Percentiles rank a stretch among this genome's conserved stretches.
These are phyloP conservation scores for Tragopan temminckii DNA, from an alignment of 2,797 vertebrate genomes.

Conservation along the genomic window DNA sequence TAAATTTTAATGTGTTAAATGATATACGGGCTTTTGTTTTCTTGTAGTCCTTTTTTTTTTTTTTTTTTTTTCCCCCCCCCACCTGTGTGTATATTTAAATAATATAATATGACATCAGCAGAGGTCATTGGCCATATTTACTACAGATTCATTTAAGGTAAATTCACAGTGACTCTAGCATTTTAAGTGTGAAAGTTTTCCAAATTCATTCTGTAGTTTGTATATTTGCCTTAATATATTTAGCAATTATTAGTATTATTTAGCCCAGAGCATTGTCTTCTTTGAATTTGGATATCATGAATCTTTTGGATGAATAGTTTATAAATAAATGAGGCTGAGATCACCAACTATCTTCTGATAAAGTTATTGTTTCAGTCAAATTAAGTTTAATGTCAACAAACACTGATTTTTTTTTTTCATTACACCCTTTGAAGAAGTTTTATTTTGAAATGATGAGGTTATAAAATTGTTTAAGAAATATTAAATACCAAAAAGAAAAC, in stretches of 20 bases:
- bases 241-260: too few relatives aligned
- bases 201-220: neutral
- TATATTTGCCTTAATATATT: neutral
- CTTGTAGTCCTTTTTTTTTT: neutral
- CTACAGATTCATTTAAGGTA: neutral
- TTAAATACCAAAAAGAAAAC: neutral
- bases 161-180: neutral
- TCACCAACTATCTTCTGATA: neutral
- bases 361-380: neutral
- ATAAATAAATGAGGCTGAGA: neutral
- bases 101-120: neutral
- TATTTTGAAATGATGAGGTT: neutral
- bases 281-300: neutral
- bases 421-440: neutral
- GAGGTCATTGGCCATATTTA: neutral
- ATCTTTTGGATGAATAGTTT: neutral
- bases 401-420: neutral
- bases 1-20: neutral
- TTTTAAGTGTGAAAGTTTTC: neutral
- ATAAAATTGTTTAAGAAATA: neutral
- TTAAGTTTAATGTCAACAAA: neutral
- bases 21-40: rapidly evolving
- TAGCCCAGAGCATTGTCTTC: neutral
- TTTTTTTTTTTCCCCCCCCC: too few relatives aligned
- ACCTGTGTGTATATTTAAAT: neutral